Evolutionary conservation across 2,888 invertebrate genomes (phyloP).

Genomic region (Drosophila atripex): DNA sequence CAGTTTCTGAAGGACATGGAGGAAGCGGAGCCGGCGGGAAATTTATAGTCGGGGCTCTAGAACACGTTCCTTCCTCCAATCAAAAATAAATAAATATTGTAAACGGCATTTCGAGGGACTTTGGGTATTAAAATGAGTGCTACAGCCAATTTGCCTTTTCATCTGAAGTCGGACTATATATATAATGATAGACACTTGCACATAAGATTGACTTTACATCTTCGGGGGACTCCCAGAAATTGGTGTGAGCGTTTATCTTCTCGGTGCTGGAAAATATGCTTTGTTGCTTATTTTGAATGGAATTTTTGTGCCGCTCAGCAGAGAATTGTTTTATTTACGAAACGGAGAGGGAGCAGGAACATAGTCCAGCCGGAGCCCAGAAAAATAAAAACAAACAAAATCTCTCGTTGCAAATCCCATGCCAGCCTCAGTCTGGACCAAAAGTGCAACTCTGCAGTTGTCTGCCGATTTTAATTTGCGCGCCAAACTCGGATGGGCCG

Average conservation of each 20-base stretch:
- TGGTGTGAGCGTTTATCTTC: no score
- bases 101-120: constrained; percentile 51
- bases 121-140: no score
- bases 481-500: constrained; percentile 69
- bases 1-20: background rate
- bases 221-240: background rate
- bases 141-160: no score
- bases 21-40: constrained; percentile 63
- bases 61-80: constrained; percentile 55
- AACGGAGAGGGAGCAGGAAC: constrained; percentile 31
- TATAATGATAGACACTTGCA: no score
- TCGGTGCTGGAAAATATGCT: background rate
- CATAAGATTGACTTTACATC: no score
- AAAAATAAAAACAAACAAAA: constrained; percentile 62
- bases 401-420: constrained; percentile 43
- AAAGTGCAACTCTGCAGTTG: constrained; percentile 73
- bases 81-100: constrained; percentile 75
- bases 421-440: constrained; percentile 12
- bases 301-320: constrained; percentile 53
- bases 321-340: constrained; percentile 46
- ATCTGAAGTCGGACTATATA: no score
- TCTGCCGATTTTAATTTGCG: constrained; percentile 69
- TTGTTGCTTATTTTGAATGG: background rate
- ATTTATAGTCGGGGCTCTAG: constrained; percentile 67
- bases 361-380: constrained; percentile 35